Percentiles rank a stretch among this genome's conserved stretches.
Evolutionary conservation across 2,888 invertebrate genomes (phyloP).

Genomic region (Catocala nupta): DNA sequence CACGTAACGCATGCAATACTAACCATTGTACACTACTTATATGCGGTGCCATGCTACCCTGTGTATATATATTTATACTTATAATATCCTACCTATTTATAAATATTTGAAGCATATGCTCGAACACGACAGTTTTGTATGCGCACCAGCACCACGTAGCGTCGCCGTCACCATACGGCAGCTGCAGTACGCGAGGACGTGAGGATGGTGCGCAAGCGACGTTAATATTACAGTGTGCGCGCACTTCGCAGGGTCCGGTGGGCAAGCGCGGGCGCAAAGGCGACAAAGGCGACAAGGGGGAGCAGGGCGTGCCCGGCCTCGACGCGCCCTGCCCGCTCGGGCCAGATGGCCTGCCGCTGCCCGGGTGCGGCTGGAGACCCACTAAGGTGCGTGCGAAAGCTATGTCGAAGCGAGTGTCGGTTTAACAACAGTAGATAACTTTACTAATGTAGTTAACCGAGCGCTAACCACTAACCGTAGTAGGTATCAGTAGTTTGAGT

Average conservation of each 20-base stretch:
- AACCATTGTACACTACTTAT: slow-evolving; percentile 23
- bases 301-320: slow-evolving; percentile 98
- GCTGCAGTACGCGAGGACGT: too few species aligned
- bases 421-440: too few species aligned
- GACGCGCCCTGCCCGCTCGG: slow-evolving; percentile 99
- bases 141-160: too few species aligned
- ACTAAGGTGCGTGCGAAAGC: slow-evolving; percentile 89
- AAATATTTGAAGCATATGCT: neutral
- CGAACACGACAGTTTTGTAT: neutral
- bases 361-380: slow-evolving; percentile 98
- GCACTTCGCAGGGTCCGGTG: slow-evolving; percentile 90
- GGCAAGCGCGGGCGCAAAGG: slow-evolving; percentile 97
- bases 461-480: slow-evolving; percentile 13
- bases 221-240: slow-evolving; percentile 47
- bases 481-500: slow-evolving; percentile 32
- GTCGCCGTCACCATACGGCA: too few species aligned
- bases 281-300: slow-evolving; percentile 97
- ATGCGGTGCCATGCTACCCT: slow-evolving; percentile 29
- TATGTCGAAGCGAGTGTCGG: too few species aligned
- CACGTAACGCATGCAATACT: slow-evolving; percentile 41
- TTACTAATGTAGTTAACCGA: slow-evolving; percentile 15
- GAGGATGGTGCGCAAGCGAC: slow-evolving; percentile 16
- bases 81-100: neutral
- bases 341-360: slow-evolving; percentile 97
- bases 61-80: slow-evolving; percentile 1